phyloP scores from a whole-genome alignment of 2,888 invertebrate species.

The Cremastobaeus sp. region DNA sequence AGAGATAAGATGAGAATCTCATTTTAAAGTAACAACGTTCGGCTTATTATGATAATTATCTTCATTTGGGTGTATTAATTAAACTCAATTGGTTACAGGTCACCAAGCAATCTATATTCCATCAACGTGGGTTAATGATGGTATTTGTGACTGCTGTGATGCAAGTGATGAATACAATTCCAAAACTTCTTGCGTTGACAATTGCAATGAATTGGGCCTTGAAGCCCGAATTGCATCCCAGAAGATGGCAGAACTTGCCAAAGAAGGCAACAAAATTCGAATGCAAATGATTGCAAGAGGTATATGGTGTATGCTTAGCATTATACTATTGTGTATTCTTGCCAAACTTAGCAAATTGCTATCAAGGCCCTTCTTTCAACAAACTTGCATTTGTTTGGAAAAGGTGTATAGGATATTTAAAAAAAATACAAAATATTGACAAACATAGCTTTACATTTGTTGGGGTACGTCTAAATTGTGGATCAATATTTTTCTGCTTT shows the following conservation, averaged over 20 bases:
- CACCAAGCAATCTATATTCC: conserved; percentile 87
- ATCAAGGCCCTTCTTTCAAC: no score
- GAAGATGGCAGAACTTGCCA: conserved; percentile 85
- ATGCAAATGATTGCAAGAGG: conserved; percentile 84
- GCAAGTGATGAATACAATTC: conserved; percentile 90
- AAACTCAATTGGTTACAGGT: conserved; percentile 77
- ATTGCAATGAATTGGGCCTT: conserved; percentile 88
- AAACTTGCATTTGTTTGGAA: no score
- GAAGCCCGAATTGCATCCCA: conserved; percentile 87
- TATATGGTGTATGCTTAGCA: no score
- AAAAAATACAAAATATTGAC: no score
- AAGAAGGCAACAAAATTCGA: conserved; percentile 88
- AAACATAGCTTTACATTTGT: no score
- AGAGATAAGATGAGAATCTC: no score
- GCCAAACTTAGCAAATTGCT: no score
- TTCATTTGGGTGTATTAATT: neutral
- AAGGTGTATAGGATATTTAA: no score
- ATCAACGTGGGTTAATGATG: conserved; percentile 94
- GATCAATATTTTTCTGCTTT: no score
- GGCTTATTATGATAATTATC: neutral
- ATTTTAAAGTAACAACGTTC: no score
- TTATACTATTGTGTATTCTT: no score
- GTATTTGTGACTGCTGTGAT: conserved; percentile 96
- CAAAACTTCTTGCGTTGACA: conserved; percentile 84
- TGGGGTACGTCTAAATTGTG: no score